Evolutionary conservation across 1,140 invertebrate genomes (phyloP), one percentile per base, ranked within the genome.

Genomic region (Drosophila mojavensis): DNA sequence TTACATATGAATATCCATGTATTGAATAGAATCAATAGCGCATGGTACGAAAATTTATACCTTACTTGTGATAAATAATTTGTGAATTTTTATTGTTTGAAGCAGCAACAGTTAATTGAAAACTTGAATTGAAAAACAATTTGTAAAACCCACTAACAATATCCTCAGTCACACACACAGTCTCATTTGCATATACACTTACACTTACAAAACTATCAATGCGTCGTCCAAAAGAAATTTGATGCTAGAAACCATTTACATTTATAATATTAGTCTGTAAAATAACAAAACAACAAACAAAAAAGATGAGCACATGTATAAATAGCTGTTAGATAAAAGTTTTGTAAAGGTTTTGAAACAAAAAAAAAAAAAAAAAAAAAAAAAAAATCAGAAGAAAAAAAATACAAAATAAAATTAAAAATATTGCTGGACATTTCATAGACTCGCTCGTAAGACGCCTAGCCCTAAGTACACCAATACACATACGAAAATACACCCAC

Each of bases 401-500:
- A 26, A 26, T 28, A 50, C 20, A 13, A 26, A 26, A 50, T 24
- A 50, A 26, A 13, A 11, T 48, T 54, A 53, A 77, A 48, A 48
- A 73, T 75, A 89, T 89, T 90, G 80, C 79, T 78, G 84, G 83
- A 89, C 76, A 83, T 76, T 80, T 82, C 43, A 86, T 67, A 67
- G 74, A 86, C 65, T 82, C 54, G 58, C 64, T 58, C 50, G 30
- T 86, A 88, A 78, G 72, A 72, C 61, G 75, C 60, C 50, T 83
- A 84, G 48, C 24, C 28, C 70, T 72, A 56, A 75, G 65, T 24
- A 63, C 56, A 81, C 59, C 64, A 60, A 72, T 15, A 53, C 66
- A 70, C 17, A 63, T 11, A 51, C 28, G 24, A 17, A 68, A 26
- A 55, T 30, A 53, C 24, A 28, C 47, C 60, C 59, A 60, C 41